phyloP scores from a whole-genome alignment of 2,888 invertebrate species.

The Agrotis segetum region DNA sequence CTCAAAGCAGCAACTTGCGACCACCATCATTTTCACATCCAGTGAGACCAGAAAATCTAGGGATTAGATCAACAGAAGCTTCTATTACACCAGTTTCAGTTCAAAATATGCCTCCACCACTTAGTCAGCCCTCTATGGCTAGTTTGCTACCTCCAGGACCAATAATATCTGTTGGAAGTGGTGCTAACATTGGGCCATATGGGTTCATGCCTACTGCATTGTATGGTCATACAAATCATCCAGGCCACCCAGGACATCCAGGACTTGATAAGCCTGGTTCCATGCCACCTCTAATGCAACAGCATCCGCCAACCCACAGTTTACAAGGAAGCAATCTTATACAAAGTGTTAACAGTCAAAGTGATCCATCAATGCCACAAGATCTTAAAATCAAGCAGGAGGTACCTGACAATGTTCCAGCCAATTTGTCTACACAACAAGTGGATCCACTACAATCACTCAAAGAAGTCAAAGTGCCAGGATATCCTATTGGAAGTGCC shows the following conservation, averaged over 20 bases:
- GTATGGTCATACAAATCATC: conserved; percentile 77
- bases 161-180: conserved; percentile 91
- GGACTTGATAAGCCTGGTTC: conserved; percentile 85
- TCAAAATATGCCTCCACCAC: conserved; percentile 85
- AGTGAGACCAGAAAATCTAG: conserved; percentile 85
- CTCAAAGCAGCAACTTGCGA: conserved; percentile 75
- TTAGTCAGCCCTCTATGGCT: conserved; percentile 90
- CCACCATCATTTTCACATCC: conserved; percentile 82
- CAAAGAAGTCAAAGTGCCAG: conserved; percentile 95
- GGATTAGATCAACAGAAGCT: conserved; percentile 81
- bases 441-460: conserved; percentile 94
- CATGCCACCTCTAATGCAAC: conserved; percentile 84
- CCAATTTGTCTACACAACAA: conserved; percentile 88
- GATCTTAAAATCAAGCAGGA: conserved; percentile 90
- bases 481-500: conserved; percentile 91
- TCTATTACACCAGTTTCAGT: conserved; percentile 79
- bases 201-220: conserved; percentile 91
- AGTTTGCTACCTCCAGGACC: conserved; percentile 91
- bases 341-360: conserved; percentile 78
- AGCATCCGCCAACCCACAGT: conserved; percentile 81
- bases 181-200: conserved; percentile 91
- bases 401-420: conserved; percentile 89
- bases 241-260: conserved; percentile 74
- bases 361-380: conserved; percentile 87
- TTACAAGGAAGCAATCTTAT: conserved; percentile 79